Percentiles rank a stretch among this genome's conserved stretches.
phyloP scores from a whole-genome alignment of 2,888 invertebrate genomes.

The Heliconius charithonia region DNA sequence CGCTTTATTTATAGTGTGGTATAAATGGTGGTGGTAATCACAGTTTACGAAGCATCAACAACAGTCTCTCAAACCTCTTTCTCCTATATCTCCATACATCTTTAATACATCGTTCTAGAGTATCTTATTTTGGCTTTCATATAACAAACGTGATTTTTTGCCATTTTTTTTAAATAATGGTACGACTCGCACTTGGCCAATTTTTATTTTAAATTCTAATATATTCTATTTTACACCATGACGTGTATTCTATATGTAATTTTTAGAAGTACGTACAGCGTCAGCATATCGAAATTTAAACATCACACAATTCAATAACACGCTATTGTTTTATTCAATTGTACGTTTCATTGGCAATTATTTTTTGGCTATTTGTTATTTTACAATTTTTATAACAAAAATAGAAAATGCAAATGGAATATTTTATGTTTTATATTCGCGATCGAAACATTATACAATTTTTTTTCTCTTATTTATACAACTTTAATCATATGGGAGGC shows the following conservation, averaged over 20 bases:
- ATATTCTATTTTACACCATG: too few relatives aligned
- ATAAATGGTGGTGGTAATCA: too few relatives aligned
- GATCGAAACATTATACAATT: background rate
- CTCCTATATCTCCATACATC: too few relatives aligned
- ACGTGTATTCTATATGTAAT: background rate
- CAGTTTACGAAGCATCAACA: too few relatives aligned
- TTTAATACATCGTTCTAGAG: too few relatives aligned
- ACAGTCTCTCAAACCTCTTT: too few relatives aligned
- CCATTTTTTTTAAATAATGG: too few relatives aligned
- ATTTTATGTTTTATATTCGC: background rate
- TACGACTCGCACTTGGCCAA: too few relatives aligned
- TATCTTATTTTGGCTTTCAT: too few relatives aligned
- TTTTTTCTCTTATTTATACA: background rate
- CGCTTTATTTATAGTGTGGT: too few relatives aligned
- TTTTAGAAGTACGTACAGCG: background rate
- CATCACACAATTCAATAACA: slow-evolving; percentile 20
- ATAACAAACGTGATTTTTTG: too few relatives aligned
- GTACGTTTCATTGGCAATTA: slow-evolving; percentile 4
- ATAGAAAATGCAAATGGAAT: slow-evolving; percentile 4
- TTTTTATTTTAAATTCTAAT: too few relatives aligned
- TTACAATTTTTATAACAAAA: background rate
- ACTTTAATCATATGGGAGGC: background rate
- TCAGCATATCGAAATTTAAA: background rate
- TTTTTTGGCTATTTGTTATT: slow-evolving; percentile 6
- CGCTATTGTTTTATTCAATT: slow-evolving; percentile 14